Base-by-base conservation (phyloP, 1,140 invertebrate genomes). In the Sitophilus oryzae region DNA sequence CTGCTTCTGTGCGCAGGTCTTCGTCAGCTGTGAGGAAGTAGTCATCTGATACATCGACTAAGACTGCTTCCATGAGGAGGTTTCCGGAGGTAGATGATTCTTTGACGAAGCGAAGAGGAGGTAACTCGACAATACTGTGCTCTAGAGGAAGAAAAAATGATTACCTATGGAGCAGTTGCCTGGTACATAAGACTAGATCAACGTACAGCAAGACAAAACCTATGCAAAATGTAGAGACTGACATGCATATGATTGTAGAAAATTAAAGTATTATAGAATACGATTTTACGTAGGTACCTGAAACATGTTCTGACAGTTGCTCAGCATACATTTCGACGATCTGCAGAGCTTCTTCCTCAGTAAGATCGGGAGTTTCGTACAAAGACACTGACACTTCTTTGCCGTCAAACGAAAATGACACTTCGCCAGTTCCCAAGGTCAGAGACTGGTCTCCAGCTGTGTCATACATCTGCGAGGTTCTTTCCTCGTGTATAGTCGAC, bases 311-410 rank as follows among this genome's bases (percentile, higher is more conserved):
- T 0, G 89, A 92, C 41, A 92, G 76, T 71, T 94, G 88, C 69
- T 94, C 89, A 0, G 90, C 90, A 72, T 93, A 94, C 88, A 93
- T 92, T 77, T 94, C 90, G 0, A 93, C 85, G 63, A 94, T 91
- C 72, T 93, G 86, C 10, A 92, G 73, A 0, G 90, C 91, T 75
- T 94, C 89, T 70, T 92, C 88, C 74, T 93, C 89, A 0, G 90
- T 93, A 11, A 93, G 75, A 74, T 94, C 91, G 1, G 90, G 90
- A 1, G 91, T 93, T 77, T 93, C 90, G 66, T 93, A 93, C 1
- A 93, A 72, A 5, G 89, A 92, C 0, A 93, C 87, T 0, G 89
- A 92, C 0, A 93, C 87, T 74, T 93, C 90, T 74, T 89, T 91
- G 4, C 91, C 91, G 66, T 93, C 91, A 58, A 93, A 91, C 3